These are phyloP conservation scores for Equus quagga DNA, from an alignment of 2,113 vertebrate genomes.

Conservation along the genomic window DNA sequence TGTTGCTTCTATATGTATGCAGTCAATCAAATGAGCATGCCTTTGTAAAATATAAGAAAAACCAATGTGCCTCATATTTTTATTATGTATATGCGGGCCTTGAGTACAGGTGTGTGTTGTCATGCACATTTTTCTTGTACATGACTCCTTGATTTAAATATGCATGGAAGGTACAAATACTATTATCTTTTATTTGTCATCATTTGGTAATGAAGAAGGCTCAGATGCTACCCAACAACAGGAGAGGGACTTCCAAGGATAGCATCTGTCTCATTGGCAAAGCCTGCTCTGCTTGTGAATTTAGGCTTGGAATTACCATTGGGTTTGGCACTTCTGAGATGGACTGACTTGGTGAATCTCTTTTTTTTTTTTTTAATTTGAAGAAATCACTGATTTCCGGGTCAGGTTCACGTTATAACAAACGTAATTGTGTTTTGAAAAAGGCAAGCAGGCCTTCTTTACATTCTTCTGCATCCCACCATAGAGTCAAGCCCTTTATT, in stretches of 20 bases:
- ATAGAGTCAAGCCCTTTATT: neutral
- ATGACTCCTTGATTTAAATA: neutral
- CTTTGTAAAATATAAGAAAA: neutral
- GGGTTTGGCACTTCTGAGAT: constrained; percentile 23
- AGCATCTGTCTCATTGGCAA: constrained; percentile 73
- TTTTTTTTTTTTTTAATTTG: neutral
- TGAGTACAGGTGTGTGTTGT: neutral
- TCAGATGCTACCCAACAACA: constrained; percentile 51
- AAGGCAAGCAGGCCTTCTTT: neutral
- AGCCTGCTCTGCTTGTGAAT: neutral
- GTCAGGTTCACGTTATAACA: neutral
- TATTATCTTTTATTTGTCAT: constrained; percentile 15
- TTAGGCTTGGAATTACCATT: constrained; percentile 42
- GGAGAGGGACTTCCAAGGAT: constrained; percentile 39
- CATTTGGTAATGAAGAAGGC: constrained; percentile 15
- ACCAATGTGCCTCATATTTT: neutral
- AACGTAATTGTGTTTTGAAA: neutral
- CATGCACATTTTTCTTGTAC: neutral
- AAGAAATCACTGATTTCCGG: neutral
- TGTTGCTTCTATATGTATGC: neutral
- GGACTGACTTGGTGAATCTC: neutral
- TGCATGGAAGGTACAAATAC: neutral
- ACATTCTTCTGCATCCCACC: neutral
- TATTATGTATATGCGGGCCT: fast-evolving
- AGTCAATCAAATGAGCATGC: neutral